A percentile compares a stretch with the other conserved stretches of the same genome.
Evolutionary conservation across 2,113 vertebrate species (phyloP).

Genomic region (Odobenus rosmarus): DNA sequence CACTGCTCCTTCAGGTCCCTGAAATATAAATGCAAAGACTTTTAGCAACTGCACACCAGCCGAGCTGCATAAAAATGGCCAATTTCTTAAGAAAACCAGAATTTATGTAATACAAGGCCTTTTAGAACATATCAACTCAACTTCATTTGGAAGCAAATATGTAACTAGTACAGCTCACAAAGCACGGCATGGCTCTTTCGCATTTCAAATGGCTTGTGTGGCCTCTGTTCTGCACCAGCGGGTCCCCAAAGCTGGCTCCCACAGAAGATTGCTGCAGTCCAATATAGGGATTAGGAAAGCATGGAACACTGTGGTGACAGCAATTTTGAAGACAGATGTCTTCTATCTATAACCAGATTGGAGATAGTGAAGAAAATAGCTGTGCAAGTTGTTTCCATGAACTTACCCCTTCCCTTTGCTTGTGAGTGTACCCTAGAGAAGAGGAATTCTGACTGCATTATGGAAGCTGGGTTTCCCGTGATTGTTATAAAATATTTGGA

Average conservation of each 20-base stretch:
- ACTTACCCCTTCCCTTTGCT: not conserved
- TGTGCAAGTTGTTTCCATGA: not conserved
- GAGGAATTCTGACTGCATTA: not conserved
- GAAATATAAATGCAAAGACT: not conserved
- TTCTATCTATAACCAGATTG: slow-evolving; percentile 4
- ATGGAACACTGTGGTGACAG: not conserved
- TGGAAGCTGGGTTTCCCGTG: not conserved
- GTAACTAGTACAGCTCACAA: not conserved
- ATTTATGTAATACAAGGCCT: not conserved
- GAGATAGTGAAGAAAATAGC: not conserved
- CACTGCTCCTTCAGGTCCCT: not conserved
- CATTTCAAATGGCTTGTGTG: not conserved
- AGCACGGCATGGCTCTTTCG: not conserved
- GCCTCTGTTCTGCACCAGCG: slow-evolving; percentile 33
- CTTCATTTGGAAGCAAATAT: slow-evolving; percentile 55
- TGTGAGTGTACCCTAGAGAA: not conserved
- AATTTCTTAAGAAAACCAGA: slow-evolving; percentile 41
- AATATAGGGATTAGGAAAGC: not conserved
- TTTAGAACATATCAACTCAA: slow-evolving; percentile 18
- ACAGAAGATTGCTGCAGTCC: not conserved
- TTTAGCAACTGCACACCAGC: not conserved
- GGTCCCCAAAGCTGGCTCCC: not conserved
- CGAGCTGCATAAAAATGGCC: slow-evolving; percentile 8
- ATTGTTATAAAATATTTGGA: not conserved
- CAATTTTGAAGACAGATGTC: slow-evolving; percentile 44